Base-by-base conservation (phyloP, 92 coral and sea anemone genomes). In the Epizoanthus rinbou region DNA sequence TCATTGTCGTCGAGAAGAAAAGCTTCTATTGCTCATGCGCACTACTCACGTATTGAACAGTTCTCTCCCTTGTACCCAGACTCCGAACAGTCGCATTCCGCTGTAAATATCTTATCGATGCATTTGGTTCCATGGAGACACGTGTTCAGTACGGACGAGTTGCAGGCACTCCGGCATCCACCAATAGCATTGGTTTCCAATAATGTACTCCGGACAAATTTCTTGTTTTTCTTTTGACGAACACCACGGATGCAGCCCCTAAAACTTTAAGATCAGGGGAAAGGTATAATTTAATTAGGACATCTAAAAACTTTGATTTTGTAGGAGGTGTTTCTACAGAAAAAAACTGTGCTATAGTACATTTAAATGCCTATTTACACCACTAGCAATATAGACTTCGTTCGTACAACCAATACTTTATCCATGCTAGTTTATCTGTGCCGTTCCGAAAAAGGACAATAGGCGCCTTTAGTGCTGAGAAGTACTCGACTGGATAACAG, bases 121-220 rank as follows among this genome's bases (percentile, higher is more conserved):
- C 82, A 78, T 60, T 33, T 62, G n/a, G 70, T 41, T 18, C 72
- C 70, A 8, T 10, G 58, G 13, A 43, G 25, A 35, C 82, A 78
- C 82, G 16, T 62, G 69, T 78, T 78, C 9, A 43, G 13, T 41
- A 28, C 16, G 4, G 64, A 35, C 10, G 37, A 8, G 45, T 57
- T 76, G 14, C 82, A 78, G 28, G 82, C 82, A 15, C 64, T 78
- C 45, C 10, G 57, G 45, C 82, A 78, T 21, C 82, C 82, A 5
- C 3, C 8, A 22, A 41, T 33, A 5, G 82, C 82, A 23, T 8
- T 78, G 41, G 58, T 78, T 60, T 41, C 17, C 43, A 25, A 63
- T 9, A 78, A 43, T 4, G 62, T 23, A 62, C 50, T 24, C 14
- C 11, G 70, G 14, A 62, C 82, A 37, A 78, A 59, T 57, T 78